These are phyloP conservation scores for Oophaga pumilio DNA, from an alignment of 2,113 vertebrate species.

Conservation along the genomic window DNA sequence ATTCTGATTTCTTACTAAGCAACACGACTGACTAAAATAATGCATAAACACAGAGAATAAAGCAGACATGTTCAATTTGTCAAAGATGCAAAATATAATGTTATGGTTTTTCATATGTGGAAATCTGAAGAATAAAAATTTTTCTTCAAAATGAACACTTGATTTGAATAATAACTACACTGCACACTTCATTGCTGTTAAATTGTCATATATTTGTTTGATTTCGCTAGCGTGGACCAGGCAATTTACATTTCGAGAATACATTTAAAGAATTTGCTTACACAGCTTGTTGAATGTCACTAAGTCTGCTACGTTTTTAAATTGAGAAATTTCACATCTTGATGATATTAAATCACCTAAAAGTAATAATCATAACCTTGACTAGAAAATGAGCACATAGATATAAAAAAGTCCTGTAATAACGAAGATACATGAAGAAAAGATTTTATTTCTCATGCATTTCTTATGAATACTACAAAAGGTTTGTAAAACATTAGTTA, in stretches of 20 bases:
- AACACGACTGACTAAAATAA: neutral
- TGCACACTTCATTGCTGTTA: constrained; percentile 41
- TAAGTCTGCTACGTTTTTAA: constrained; percentile 13
- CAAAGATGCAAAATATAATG: constrained; percentile 21
- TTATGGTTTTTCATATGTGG: neutral
- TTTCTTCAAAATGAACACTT: constrained; percentile 31
- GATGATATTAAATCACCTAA: constrained; percentile 37
- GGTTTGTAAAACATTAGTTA: neutral
- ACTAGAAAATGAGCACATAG: neutral
- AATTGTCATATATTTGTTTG: constrained; percentile 46
- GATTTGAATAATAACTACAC: constrained; percentile 36
- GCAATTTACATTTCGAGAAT: constrained; percentile 42
- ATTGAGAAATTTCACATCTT: constrained; percentile 28
- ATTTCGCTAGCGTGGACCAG: constrained; percentile 10
- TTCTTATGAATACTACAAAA: neutral
- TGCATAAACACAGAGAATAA: constrained; percentile 13
- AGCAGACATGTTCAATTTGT: constrained; percentile 29
- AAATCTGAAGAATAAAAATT: constrained; percentile 29
- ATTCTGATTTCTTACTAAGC: neutral
- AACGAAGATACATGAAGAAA: neutral
- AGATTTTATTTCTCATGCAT: neutral
- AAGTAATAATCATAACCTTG: constrained; percentile 23
- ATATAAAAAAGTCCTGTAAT: neutral
- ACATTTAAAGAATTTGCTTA: constrained; percentile 39
- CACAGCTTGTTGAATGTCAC: constrained; percentile 28